Conservation (phyloP, 2,797 vertebrate species). For the Liasis olivaceus region DNA sequence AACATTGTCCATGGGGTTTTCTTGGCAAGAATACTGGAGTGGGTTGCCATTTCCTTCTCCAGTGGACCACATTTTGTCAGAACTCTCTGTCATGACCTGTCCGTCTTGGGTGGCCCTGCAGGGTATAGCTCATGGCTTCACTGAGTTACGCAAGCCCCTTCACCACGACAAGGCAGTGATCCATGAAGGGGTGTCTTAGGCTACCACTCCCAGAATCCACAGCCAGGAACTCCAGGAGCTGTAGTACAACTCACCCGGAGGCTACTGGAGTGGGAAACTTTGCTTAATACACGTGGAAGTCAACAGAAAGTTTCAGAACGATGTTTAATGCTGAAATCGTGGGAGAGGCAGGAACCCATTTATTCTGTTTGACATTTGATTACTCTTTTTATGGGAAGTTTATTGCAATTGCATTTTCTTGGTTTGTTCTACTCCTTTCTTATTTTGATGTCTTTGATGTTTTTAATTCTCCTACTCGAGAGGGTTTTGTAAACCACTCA, state of each 20-base stretch:
- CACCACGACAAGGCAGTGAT: too few species aligned
- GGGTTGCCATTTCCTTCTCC: too few species aligned
- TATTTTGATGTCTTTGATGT: neutral
- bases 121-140: too few species aligned
- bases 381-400: neutral
- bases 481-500: neutral
- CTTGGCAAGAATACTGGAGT: too few species aligned
- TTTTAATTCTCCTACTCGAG: neutral
- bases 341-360: neutral
- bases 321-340: neutral
- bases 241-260: neutral
- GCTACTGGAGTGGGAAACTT: neutral
- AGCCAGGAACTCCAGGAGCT: neutral
- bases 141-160: too few species aligned
- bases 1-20: too few species aligned
- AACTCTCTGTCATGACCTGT: too few species aligned
- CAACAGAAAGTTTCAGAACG: neutral
- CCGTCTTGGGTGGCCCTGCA: too few species aligned
- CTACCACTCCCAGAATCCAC: neutral
- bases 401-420: neutral
- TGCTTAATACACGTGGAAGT: neutral
- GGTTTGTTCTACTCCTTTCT: neutral
- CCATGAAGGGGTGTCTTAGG: too few species aligned
- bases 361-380: neutral
- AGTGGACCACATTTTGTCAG: too few species aligned